phyloP scores from a whole-genome alignment of 2,797 vertebrate species.

The Sciurus carolinensis region DNA sequence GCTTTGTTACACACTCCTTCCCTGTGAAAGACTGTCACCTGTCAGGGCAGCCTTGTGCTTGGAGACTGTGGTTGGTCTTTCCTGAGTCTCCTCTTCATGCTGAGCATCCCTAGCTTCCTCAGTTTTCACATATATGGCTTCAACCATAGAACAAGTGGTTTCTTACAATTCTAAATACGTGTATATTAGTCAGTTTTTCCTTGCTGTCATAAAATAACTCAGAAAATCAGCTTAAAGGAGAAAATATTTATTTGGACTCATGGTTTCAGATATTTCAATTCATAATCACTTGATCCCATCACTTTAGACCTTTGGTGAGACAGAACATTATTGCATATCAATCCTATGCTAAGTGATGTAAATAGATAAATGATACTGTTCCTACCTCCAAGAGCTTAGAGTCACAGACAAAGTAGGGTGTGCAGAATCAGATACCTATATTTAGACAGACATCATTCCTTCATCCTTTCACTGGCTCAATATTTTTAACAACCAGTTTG shows the following conservation, averaged over 20 bases:
- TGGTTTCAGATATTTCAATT: too few relatives aligned
- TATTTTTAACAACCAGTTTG: neutral
- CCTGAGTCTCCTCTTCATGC: neutral
- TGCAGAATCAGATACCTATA: neutral
- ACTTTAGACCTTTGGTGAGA: too few relatives aligned
- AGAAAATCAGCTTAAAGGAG: too few relatives aligned
- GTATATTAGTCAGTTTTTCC: too few relatives aligned
- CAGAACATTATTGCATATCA: neutral
- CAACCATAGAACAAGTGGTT: too few relatives aligned
- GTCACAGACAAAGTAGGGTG: neutral
- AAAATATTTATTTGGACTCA: too few relatives aligned
- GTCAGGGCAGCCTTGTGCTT: neutral
- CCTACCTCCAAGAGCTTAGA: neutral
- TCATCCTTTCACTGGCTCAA: neutral
- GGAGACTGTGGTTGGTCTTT: neutral
- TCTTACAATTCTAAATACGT: too few relatives aligned
- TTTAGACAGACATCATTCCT: neutral
- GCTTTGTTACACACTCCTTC: neutral
- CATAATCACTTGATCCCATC: too few relatives aligned
- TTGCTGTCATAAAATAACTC: too few relatives aligned
- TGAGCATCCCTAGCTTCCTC: neutral
- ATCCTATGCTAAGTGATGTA: neutral
- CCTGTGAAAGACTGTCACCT: neutral
- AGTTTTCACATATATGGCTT: neutral
- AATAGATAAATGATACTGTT: neutral